A percentile compares a stretch with the other conserved stretches of the same genome.
These are phyloP conservation scores for Therioaphis trifolii DNA, from an alignment of 2,888 invertebrate genomes.

Conservation along the genomic window DNA sequence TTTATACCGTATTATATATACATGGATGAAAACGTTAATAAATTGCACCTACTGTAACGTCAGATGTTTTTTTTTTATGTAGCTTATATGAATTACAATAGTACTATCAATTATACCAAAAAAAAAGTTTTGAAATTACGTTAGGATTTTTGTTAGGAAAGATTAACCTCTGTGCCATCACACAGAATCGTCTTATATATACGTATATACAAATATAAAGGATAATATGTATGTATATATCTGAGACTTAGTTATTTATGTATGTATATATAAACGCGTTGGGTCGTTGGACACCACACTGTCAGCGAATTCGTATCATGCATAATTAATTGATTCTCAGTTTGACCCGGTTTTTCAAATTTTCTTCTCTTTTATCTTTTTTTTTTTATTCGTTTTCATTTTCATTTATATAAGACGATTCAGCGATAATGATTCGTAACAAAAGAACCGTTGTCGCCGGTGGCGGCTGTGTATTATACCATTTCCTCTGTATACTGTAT, in stretches of 20 bases:
- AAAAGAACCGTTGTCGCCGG: neutral
- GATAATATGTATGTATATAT: neutral
- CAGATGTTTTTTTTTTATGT: neutral
- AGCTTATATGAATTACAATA: neutral
- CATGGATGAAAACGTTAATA: no score
- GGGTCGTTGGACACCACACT: neutral
- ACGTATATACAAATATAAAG: neutral
- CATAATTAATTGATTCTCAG: constrained; percentile 26
- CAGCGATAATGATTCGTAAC: constrained; percentile 18
- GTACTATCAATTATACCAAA: neutral
- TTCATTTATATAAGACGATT: constrained; percentile 20
- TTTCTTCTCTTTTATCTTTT: neutral
- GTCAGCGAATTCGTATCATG: neutral
- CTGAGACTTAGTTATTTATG: neutral
- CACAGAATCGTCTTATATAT: neutral
- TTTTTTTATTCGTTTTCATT: neutral
- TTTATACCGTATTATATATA: no score
- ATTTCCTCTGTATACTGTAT: neutral
- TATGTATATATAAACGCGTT: neutral
- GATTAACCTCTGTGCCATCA: neutral
- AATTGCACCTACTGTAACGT: neutral
- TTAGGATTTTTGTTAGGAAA: neutral
- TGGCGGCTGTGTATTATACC: neutral
- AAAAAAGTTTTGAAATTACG: neutral
- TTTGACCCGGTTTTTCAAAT: neutral